Conservation (phyloP, 2,888 invertebrate genomes). For the Ornithoptera priamus region DNA sequence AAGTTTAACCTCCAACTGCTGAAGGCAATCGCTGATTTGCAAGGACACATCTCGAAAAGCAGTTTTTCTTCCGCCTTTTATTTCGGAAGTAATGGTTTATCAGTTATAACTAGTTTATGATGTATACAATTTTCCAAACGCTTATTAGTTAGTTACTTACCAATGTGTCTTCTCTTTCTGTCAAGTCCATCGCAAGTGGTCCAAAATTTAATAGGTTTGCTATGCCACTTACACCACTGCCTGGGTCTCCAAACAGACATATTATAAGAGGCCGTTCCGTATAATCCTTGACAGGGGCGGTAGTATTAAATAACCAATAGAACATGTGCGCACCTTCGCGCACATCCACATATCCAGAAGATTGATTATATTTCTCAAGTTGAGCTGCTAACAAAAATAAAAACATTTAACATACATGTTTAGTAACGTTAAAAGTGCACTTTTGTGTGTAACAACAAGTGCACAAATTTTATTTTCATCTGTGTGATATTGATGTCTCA, state of each 20-base stretch:
- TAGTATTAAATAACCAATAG: slow-evolving; percentile 92
- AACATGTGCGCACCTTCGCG: slow-evolving; percentile 89
- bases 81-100: too few relatives aligned
- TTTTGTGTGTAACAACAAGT: too few relatives aligned
- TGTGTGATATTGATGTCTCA: too few relatives aligned
- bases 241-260: slow-evolving; percentile 95
- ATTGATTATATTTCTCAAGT: slow-evolving; percentile 83
- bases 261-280: slow-evolving; percentile 88
- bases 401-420: too few relatives aligned
- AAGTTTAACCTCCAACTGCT: too few relatives aligned
- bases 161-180: slow-evolving; percentile 88
- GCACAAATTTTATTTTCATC: too few relatives aligned
- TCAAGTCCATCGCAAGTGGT: slow-evolving; percentile 82
- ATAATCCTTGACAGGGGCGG: slow-evolving; percentile 79
- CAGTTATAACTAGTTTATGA: too few relatives aligned
- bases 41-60: too few relatives aligned
- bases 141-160: slow-evolving; percentile 56
- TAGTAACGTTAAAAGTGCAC: too few relatives aligned
- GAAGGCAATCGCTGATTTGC: too few relatives aligned
- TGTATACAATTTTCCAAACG: too few relatives aligned
- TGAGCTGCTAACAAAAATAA: slow-evolving; percentile 44
- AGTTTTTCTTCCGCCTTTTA: too few relatives aligned
- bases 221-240: slow-evolving; percentile 87
- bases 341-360: slow-evolving; percentile 87
- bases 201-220: slow-evolving; percentile 94